phyloP scores from a whole-genome alignment of 2,888 invertebrate genomes.

The Pollenia griseotomentosa region DNA sequence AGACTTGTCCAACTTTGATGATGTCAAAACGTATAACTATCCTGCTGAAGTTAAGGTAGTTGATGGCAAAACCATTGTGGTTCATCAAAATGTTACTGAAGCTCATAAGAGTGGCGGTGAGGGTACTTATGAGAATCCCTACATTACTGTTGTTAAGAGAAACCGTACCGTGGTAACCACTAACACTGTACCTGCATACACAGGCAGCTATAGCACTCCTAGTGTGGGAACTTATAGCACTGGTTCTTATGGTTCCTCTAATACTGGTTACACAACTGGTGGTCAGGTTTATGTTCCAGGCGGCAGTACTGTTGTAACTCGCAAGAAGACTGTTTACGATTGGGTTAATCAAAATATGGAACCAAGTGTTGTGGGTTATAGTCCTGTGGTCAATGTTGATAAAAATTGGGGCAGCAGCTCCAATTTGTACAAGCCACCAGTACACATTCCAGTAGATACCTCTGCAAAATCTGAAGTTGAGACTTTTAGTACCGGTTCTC shows the following conservation, averaged over 20 bases:
- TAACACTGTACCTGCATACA: conserved; percentile 73
- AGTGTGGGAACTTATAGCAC: conserved; percentile 52
- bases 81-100: conserved; percentile 82
- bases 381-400: conserved; percentile 79
- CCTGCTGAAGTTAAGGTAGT: conserved; percentile 82
- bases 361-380: conserved; percentile 80
- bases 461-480: conserved; percentile 71
- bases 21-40: conserved; percentile 80
- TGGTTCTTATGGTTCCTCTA: conserved; percentile 62
- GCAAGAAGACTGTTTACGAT: conserved; percentile 78
- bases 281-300: conserved; percentile 52
- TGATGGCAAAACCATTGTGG: conserved; percentile 82
- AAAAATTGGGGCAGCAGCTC: conserved; percentile 62
- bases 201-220: conserved; percentile 62
- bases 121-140: conserved; percentile 73
- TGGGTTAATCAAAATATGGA: conserved; percentile 80
- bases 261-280: conserved; percentile 53
- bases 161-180: conserved; percentile 76
- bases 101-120: conserved; percentile 75
- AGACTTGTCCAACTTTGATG: conserved; percentile 80
- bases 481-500: conserved; percentile 63
- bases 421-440: conserved; percentile 71
- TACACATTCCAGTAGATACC: conserved; percentile 76
- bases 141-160: conserved; percentile 76
- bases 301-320: conserved; percentile 71